These are phyloP conservation scores for Pachydiplax longipennis DNA, from an alignment of 2,888 invertebrate species.

Conservation along the genomic window DNA sequence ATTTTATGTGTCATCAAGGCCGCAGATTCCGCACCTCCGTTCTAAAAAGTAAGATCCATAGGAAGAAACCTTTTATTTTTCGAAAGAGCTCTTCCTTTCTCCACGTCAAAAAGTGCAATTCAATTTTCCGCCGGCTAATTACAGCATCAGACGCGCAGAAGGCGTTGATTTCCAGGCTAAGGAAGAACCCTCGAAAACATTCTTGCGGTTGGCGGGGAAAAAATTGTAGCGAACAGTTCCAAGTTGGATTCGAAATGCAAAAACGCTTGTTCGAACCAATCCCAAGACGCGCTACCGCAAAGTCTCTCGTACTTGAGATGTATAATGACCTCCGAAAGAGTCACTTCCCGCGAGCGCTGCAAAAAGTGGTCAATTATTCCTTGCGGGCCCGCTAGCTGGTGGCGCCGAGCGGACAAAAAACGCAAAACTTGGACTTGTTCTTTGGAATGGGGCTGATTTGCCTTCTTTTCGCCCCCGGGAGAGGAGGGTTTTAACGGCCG, in stretches of 20 bases:
- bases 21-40: too few species aligned
- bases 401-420: neutral
- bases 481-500: neutral
- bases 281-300: neutral
- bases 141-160: too few species aligned
- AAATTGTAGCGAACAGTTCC: neutral
- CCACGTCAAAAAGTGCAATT: neutral
- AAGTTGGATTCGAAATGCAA: neutral
- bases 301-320: neutral
- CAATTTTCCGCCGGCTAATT: too few species aligned
- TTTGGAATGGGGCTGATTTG: neutral
- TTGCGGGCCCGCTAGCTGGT: neutral
- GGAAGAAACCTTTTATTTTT: too few species aligned
- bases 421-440: neutral
- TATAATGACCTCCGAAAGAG: neutral
- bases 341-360: neutral
- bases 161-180: too few species aligned
- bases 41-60: too few species aligned
- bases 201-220: too few species aligned
- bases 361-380: neutral
- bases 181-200: too few species aligned
- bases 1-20: too few species aligned
- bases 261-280: neutral
- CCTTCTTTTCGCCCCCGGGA: neutral
- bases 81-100: neutral